Percentiles rank a stretch among this genome's conserved stretches.
Evolutionary conservation across 2,113 vertebrate species (phyloP).

Genomic region (Crypturellus undulatus): DNA sequence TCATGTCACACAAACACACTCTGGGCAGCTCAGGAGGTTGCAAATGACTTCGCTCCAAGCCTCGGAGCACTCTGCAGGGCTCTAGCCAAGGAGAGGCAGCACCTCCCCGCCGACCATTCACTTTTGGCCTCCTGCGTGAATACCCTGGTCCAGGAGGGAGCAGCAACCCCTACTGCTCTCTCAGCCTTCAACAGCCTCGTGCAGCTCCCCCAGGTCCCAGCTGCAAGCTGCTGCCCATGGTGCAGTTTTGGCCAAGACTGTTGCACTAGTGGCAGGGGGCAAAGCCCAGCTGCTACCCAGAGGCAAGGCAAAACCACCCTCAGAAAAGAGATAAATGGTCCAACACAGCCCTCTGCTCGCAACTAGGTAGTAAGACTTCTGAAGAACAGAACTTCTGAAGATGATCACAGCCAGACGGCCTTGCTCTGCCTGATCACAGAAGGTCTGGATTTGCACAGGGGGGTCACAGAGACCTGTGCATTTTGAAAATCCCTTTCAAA

Average conservation of each 20-base stretch:
- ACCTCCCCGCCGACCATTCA: not conserved
- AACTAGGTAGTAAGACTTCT: not conserved
- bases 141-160: accelerated
- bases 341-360: not conserved
- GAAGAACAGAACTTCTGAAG: not conserved
- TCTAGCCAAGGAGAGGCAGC: accelerated
- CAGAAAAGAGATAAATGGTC: not conserved
- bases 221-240: not conserved
- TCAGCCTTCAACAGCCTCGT: no score
- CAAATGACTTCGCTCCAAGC: accelerated
- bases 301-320: not conserved
- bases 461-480: accelerated
- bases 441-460: accelerated
- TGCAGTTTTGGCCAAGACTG: accelerated
- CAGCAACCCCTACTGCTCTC: not conserved
- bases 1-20: not conserved
- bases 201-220: not conserved
- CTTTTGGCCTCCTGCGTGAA: accelerated
- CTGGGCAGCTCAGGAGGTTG: not conserved
- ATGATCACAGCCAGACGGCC: not conserved
- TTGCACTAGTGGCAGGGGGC: accelerated
- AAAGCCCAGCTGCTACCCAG: not conserved
- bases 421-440: not conserved
- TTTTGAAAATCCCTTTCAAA: not conserved
- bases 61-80: accelerated